Conservation (phyloP, 2,888 invertebrate genomes). For the Drosophila yooni region DNA sequence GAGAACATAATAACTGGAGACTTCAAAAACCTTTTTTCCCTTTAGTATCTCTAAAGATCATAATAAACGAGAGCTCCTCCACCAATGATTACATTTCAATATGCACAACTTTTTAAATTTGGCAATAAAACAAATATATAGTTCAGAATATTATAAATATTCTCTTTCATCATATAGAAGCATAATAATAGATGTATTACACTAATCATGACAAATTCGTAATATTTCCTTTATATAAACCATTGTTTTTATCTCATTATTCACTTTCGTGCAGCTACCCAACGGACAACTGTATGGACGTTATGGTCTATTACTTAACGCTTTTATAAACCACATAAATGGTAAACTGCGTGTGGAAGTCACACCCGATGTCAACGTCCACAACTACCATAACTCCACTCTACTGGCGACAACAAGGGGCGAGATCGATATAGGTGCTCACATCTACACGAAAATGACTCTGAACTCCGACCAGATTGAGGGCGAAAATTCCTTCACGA, state of each 20-base stretch:
- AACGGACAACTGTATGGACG: slow-evolving; percentile 36
- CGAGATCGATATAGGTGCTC: slow-evolving; percentile 45
- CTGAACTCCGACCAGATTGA: slow-evolving; percentile 10
- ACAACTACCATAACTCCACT: slow-evolving; percentile 43
- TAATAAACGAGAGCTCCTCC: too few species aligned
- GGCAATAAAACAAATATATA: too few species aligned
- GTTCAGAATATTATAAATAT: too few species aligned
- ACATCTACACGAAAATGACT: slow-evolving; percentile 36
- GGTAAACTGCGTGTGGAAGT: slow-evolving; percentile 30
- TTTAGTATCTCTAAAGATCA: too few species aligned
- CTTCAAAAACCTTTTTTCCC: too few species aligned
- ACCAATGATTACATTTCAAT: too few species aligned
- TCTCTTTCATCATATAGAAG: too few species aligned
- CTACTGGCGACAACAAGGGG: slow-evolving; percentile 37
- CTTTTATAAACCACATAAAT: slow-evolving; percentile 25
- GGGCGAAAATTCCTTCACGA: neutral
- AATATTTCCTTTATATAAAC: neutral
- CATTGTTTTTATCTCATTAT: neutral
- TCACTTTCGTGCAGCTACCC: slow-evolving; percentile 28
- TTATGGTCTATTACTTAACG: slow-evolving; percentile 24
- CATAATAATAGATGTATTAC: neutral
- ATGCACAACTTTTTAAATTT: too few species aligned
- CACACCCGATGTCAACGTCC: slow-evolving; percentile 23
- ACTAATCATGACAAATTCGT: neutral
- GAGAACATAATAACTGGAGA: too few species aligned